Conservation (phyloP, 2,888 invertebrate genomes). For the Conchocele bisecta region DNA sequence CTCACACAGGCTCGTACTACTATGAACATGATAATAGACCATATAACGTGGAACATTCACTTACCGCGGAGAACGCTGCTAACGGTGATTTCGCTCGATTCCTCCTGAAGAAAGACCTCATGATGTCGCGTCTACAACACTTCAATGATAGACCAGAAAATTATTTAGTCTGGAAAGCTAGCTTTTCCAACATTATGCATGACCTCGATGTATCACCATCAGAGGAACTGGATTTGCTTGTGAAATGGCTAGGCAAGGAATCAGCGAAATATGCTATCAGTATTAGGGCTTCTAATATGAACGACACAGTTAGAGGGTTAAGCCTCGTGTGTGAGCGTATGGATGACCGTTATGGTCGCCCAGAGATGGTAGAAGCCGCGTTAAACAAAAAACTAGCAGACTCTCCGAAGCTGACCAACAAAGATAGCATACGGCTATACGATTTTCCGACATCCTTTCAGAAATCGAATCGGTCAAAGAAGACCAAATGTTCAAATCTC, state of each 20-base stretch:
- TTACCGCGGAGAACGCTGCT: no score
- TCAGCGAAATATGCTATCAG: constrained; percentile 24
- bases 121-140: constrained; percentile 21
- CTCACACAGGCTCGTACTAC: no score
- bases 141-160: constrained; percentile 29
- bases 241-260: constrained; percentile 35
- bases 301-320: constrained; percentile 1
- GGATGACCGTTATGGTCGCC: constrained; percentile 16
- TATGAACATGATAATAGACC: no score
- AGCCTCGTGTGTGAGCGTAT: constrained; percentile 7
- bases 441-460: constrained; percentile 11
- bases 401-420: constrained; percentile 6
- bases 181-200: constrained; percentile 22
- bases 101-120: constrained; percentile 33
- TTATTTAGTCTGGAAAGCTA: constrained; percentile 31
- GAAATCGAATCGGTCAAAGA: constrained; percentile 3
- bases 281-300: constrained; percentile 28
- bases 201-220: constrained; percentile 21
- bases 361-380: constrained; percentile 14
- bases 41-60: no score
- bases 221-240: constrained; percentile 33
- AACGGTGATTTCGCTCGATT: constrained; percentile 28
- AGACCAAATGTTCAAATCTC: neutral
- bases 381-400: neutral
- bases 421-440: constrained; percentile 2